These are phyloP conservation scores for Rhopalosiphum padi DNA, from an alignment of 1,140 invertebrate genomes.

Conservation along the genomic window DNA sequence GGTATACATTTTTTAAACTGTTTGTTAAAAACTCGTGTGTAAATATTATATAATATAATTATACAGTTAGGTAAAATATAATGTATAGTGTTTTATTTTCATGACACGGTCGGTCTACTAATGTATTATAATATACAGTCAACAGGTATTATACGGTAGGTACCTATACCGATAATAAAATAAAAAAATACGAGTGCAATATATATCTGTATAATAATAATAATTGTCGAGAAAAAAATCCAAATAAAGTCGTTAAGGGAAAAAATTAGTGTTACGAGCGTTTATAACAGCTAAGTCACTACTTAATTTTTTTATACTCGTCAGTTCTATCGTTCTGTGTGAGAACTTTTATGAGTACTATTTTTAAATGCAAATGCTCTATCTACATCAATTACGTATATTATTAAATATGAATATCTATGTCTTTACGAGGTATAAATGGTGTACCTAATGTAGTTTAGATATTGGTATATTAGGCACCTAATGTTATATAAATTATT, in stretches of 20 bases:
- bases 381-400: not conserved
- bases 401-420: not conserved
- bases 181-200: not conserved
- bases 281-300: not conserved
- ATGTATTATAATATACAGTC: not conserved
- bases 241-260: not conserved
- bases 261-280: not conserved
- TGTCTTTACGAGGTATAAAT: not conserved
- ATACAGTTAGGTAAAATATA: not conserved
- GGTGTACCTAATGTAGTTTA: not conserved
- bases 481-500: not conserved
- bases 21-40: slow-evolving; percentile 26
- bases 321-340: not conserved
- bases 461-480: not conserved
- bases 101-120: not conserved
- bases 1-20: not conserved
- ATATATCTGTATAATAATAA: slow-evolving; percentile 2
- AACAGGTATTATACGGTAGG: slow-evolving; percentile 14
- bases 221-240: slow-evolving; percentile 4
- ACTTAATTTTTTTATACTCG: not conserved
- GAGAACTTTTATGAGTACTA: not conserved
- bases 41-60: slow-evolving; percentile 36
- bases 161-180: slow-evolving; percentile 17
- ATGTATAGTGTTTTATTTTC: not conserved
- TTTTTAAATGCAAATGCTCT: not conserved